Evolutionary conservation across 2,113 vertebrate genomes (phyloP).

Genomic region (Macquaria ambigua): DNA sequence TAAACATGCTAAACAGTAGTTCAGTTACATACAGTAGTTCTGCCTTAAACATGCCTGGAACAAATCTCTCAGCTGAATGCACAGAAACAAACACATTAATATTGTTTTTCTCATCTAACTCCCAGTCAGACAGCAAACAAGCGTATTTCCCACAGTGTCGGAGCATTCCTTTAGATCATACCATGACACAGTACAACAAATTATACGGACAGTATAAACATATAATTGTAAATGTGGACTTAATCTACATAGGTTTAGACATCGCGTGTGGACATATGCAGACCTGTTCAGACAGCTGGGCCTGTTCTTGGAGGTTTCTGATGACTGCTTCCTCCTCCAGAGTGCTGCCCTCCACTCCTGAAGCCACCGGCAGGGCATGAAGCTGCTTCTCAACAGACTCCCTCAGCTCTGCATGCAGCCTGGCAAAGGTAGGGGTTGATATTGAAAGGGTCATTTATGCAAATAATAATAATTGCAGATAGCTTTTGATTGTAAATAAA

Average conservation of each 20-base stretch:
- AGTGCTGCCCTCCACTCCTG: conserved; percentile 65
- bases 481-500: neutral
- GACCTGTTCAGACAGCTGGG: conserved; percentile 88
- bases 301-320: conserved; percentile 90
- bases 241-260: neutral
- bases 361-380: conserved; percentile 80
- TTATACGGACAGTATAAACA: neutral
- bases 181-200: neutral
- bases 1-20: neutral
- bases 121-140: conserved; percentile 5
- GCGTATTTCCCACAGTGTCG: neutral
- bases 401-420: conserved; percentile 90
- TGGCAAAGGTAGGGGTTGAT: conserved; percentile 51
- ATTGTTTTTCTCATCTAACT: conserved; percentile 12
- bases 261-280: conserved; percentile 1
- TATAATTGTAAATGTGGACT: neutral
- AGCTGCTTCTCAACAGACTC: conserved; percentile 89
- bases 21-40: neutral
- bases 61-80: conserved; percentile 2
- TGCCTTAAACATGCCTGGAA: neutral
- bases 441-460: neutral
- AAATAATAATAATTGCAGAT: neutral
- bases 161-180: neutral
- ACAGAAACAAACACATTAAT: conserved; percentile 3
- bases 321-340: conserved; percentile 83